phyloP scores from a whole-genome alignment of 2,113 vertebrate species.

The Eudorcas thomsonii region DNA sequence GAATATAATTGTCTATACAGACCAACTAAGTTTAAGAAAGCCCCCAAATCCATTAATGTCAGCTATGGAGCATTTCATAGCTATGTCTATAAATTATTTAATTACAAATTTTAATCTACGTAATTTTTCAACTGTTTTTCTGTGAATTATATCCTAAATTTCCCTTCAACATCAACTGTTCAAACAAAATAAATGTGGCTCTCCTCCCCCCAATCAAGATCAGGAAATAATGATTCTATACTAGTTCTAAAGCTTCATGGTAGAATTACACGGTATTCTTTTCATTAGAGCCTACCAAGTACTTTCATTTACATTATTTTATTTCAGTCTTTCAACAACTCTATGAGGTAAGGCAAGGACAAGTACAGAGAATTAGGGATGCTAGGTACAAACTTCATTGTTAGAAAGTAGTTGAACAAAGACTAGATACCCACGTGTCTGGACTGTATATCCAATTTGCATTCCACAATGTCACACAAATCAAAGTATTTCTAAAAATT shows the following conservation, averaged over 20 bases:
- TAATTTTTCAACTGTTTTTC: constrained; percentile 10
- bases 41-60: background rate
- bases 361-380: background rate
- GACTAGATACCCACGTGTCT: background rate
- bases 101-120: constrained; percentile 21
- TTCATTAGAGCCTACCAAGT: background rate
- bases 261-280: background rate
- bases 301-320: background rate
- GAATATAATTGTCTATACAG: background rate
- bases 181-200: constrained; percentile 39
- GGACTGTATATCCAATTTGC: background rate
- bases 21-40: background rate
- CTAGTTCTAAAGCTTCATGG: background rate
- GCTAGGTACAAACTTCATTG: background rate
- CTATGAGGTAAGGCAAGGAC: background rate
- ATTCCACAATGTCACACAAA: background rate
- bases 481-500: constrained; percentile 31
- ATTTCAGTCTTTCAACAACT: background rate
- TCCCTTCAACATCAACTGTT: background rate
- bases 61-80: background rate
- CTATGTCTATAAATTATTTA: background rate
- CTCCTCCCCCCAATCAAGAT: background rate
- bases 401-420: background rate
- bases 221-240: background rate
- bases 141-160: constrained; percentile 19